phyloP scores from a whole-genome alignment of 2,797 vertebrate genomes.

The Gallinago nigripennis region DNA sequence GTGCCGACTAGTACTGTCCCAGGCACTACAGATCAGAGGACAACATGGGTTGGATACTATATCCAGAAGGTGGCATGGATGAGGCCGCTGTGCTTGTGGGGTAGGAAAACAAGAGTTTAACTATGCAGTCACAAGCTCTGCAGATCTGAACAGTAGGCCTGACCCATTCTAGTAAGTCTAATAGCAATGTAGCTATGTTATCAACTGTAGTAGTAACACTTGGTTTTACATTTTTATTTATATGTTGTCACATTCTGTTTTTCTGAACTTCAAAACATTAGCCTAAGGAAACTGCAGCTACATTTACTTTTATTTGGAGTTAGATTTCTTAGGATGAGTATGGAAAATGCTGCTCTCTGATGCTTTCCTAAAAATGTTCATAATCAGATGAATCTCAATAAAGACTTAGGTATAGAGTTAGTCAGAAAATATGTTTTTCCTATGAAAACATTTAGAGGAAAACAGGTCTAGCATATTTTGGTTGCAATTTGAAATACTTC shows the following conservation, averaged over 20 bases:
- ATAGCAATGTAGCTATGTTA: not conserved
- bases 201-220: not conserved
- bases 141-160: not conserved
- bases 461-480: not conserved
- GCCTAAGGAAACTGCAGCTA: not conserved
- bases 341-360: not conserved
- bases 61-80: not conserved
- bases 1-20: not conserved
- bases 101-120: not conserved
- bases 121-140: not conserved
- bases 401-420: not conserved
- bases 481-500: not conserved
- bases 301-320: not conserved
- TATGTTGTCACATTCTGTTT: not conserved
- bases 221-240: not conserved
- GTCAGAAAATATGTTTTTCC: not conserved
- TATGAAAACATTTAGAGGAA: not conserved
- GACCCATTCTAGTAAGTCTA: not conserved
- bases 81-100: not conserved
- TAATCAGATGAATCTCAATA: not conserved
- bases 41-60: not conserved
- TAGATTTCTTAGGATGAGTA: not conserved
- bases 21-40: not conserved
- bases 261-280: not conserved
- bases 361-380: not conserved